Percentiles rank a stretch among this genome's conserved stretches.
phyloP scores from a whole-genome alignment of 2,113 vertebrate genomes.

The Saccopteryx leptura region DNA sequence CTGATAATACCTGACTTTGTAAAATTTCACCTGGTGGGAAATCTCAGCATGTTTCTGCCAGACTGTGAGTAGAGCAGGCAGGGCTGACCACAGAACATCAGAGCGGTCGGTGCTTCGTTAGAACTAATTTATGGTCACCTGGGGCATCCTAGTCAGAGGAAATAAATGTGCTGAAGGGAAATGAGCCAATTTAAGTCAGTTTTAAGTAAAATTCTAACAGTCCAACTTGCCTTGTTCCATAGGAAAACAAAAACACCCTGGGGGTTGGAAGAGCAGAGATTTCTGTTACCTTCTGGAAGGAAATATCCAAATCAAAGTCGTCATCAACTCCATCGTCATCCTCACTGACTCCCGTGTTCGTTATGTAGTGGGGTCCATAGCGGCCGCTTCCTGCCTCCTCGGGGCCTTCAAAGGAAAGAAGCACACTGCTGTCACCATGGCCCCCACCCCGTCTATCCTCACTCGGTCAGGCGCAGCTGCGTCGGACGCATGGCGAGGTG shows the following conservation, averaged over 20 bases:
- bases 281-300: constrained; percentile 94
- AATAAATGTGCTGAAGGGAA: constrained; percentile 44
- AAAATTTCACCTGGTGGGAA: background rate
- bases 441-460: background rate
- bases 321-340: constrained; percentile 92
- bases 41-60: background rate
- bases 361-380: constrained; percentile 89
- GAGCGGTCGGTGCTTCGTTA: background rate
- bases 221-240: background rate
- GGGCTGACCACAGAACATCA: background rate
- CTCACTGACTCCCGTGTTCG: constrained; percentile 87
- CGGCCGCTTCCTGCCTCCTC: constrained; percentile 93
- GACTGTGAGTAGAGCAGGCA: background rate
- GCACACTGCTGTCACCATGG: background rate
- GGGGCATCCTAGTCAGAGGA: background rate
- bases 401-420: constrained; percentile 86
- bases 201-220: background rate
- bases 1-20: background rate
- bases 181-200: background rate
- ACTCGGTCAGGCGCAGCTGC: background rate
- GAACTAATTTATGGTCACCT: background rate
- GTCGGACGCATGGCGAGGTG: too few species aligned
- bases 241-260: background rate
- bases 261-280: background rate
- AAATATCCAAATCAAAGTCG: constrained; percentile 95